Percentiles rank a stretch among this genome's conserved stretches.
Conservation (phyloP, 2,888 invertebrate species). For the Brassicogethes aeneus region DNA sequence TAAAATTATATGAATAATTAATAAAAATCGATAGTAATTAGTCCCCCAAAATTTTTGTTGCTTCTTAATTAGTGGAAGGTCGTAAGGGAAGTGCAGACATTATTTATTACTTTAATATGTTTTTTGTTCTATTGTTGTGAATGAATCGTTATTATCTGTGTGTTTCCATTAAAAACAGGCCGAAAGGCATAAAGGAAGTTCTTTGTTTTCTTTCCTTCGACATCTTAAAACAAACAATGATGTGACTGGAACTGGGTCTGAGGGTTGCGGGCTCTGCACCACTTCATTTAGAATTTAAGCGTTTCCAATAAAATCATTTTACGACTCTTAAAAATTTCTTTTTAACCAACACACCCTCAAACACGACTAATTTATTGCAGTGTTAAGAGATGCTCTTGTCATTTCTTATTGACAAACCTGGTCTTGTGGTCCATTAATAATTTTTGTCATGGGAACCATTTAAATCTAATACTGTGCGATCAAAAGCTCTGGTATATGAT, state of each 20-base stretch:
- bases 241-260: conserved; percentile 1
- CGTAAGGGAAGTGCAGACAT: neutral
- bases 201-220: neutral
- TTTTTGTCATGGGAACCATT: too few species aligned
- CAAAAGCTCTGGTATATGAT: neutral
- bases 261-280: neutral
- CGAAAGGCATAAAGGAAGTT: neutral
- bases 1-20: too few species aligned
- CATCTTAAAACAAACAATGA: neutral
- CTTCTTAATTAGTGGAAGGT: too few species aligned
- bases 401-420: too few species aligned
- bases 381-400: too few species aligned
- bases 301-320: neutral
- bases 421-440: too few species aligned
- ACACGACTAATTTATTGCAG: too few species aligned
- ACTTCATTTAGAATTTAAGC: neutral
- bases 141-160: neutral
- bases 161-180: neutral
- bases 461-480: too few species aligned
- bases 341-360: too few species aligned
- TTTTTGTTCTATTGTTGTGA: neutral
- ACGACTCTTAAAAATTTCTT: neutral
- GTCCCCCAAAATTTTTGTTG: too few species aligned
- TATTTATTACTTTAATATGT: neutral
- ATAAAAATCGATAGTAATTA: too few species aligned